A percentile compares a stretch with the other conserved stretches of the same genome.
phyloP scores from a whole-genome alignment of 2,888 invertebrate species.

The Loripinus fragilis region DNA sequence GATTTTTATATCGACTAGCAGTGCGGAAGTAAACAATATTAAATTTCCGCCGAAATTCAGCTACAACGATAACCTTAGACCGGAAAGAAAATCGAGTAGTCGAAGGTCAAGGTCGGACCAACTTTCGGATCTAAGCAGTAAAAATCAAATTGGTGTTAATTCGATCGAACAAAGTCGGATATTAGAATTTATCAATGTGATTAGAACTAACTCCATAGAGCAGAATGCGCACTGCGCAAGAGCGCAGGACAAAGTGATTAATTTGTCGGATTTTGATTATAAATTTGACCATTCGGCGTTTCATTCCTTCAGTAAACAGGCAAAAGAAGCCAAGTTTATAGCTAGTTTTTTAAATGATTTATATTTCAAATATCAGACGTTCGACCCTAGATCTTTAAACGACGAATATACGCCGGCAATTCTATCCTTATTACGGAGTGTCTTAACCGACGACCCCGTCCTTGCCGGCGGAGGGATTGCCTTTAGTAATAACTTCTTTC shows the following conservation, averaged over 20 bases:
- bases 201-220: conserved; percentile 38
- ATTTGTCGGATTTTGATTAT: conserved; percentile 45
- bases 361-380: conserved; percentile 29
- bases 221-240: conserved; percentile 25
- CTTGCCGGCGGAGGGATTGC: conserved; percentile 73
- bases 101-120: conserved; percentile 32
- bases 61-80: conserved; percentile 21
- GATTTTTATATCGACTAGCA: conserved; percentile 37
- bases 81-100: conserved; percentile 34
- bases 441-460: conserved; percentile 64
- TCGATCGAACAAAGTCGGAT: conserved; percentile 49
- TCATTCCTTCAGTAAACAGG: conserved; percentile 48
- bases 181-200: conserved; percentile 55
- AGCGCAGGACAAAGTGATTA: background rate
- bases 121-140: background rate
- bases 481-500: conserved; percentile 67
- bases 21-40: conserved; percentile 35
- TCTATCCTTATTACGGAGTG: conserved; percentile 62
- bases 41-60: conserved; percentile 51
- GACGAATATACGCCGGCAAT: conserved; percentile 45
- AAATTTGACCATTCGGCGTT: conserved; percentile 49
- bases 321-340: conserved; percentile 43
- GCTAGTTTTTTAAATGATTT: conserved; percentile 53
- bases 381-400: conserved; percentile 29
- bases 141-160: conserved; percentile 29